phyloP scores from a whole-genome alignment of 2,113 vertebrate genomes.

The Sinocyclocheilus anshuiensis region DNA sequence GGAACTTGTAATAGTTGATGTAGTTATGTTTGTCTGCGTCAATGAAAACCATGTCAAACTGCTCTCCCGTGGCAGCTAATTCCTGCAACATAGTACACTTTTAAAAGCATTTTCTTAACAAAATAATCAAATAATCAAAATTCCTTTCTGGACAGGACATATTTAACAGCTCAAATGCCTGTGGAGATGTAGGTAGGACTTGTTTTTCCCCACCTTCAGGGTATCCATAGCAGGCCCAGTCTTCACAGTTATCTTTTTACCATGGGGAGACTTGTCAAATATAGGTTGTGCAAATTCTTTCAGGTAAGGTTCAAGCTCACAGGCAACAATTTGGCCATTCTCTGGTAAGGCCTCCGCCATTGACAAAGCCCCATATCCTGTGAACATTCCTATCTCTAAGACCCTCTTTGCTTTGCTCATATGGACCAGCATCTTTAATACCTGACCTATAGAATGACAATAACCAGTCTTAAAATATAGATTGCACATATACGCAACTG shows the following conservation, averaged over 20 bases:
- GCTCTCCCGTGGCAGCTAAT: slow-evolving; percentile 72
- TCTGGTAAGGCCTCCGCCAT: slow-evolving; percentile 75
- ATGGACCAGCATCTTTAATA: slow-evolving; percentile 74
- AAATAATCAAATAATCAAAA: background rate
- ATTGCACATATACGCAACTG: background rate
- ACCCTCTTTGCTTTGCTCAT: slow-evolving; percentile 71
- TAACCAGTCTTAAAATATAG: background rate
- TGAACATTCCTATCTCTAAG: slow-evolving; percentile 75
- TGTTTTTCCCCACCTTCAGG: slow-evolving; percentile 66
- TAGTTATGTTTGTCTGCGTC: slow-evolving; percentile 82
- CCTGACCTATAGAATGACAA: slow-evolving; percentile 61
- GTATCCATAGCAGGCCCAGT: slow-evolving; percentile 71
- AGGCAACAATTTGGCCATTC: slow-evolving; percentile 72
- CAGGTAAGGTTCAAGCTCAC: slow-evolving; percentile 64
- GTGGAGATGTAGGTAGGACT: too few species aligned
- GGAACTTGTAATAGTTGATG: slow-evolving; percentile 82
- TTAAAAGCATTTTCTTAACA: background rate
- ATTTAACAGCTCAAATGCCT: background rate
- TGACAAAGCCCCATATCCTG: slow-evolving; percentile 71
- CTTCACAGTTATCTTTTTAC: slow-evolving; percentile 72
- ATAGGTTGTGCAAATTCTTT: slow-evolving; percentile 73
- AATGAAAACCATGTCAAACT: slow-evolving; percentile 85
- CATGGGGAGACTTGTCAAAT: slow-evolving; percentile 74
- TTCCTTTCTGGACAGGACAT: background rate
- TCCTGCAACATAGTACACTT: slow-evolving; percentile 64